Percentiles rank a stretch among this genome's conserved stretches.
Conservation (phyloP, 2,797 vertebrate genomes). For the Neopelma chrysocephalum region DNA sequence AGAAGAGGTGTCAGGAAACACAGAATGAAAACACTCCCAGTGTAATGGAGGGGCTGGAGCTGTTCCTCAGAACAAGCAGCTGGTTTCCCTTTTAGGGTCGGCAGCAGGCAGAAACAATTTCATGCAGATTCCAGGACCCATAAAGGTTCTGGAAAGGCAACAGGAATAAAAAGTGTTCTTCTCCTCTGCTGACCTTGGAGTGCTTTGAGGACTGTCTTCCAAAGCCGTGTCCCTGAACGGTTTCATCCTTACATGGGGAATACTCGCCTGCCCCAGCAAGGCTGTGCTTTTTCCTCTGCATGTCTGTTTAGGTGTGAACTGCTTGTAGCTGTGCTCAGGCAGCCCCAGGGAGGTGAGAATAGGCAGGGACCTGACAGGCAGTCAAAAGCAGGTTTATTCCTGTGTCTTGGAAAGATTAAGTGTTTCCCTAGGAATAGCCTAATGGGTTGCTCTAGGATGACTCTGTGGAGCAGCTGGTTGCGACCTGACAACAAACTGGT, state of each 20-base stretch:
- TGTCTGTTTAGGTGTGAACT: not conserved
- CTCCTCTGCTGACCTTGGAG: slow-evolving; percentile 45
- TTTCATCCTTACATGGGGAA: slow-evolving; percentile 55
- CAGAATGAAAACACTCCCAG: not conserved
- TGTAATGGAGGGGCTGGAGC: not conserved
- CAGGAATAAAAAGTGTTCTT: slow-evolving; percentile 22
- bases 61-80: slow-evolving; percentile 7
- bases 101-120: slow-evolving; percentile 20
- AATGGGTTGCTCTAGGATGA: not conserved
- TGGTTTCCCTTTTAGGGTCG: slow-evolving; percentile 55
- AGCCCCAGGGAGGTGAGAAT: not conserved
- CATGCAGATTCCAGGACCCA: slow-evolving; percentile 37
- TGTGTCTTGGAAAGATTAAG: not conserved
- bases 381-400: slow-evolving; percentile 20
- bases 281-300: not conserved
- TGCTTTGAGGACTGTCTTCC: not conserved
- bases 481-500: not conserved
- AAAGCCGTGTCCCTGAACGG: not conserved
- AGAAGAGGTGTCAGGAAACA: not conserved
- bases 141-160: slow-evolving; percentile 47
- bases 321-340: not conserved
- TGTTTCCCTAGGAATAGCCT: slow-evolving; percentile 31
- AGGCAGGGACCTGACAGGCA: not conserved
- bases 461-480: slow-evolving; percentile 16
- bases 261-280: not conserved